A percentile compares a stretch with the other conserved stretches of the same genome.
Evolutionary conservation across 2,113 vertebrate species (phyloP).

Genomic region (Cephalopterus ornatus): DNA sequence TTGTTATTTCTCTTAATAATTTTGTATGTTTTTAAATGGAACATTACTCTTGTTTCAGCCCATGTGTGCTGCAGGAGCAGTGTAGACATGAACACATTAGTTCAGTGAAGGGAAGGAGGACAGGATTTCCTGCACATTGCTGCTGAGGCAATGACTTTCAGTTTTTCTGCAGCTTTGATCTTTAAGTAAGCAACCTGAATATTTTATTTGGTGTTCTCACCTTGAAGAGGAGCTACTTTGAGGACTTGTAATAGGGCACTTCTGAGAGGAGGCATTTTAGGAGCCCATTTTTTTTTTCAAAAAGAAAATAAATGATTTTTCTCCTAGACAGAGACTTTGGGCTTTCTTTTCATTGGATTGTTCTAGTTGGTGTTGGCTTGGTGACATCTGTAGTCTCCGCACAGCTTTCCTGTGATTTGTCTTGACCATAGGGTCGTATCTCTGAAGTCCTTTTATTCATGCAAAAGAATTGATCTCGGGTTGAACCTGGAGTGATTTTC

Average conservation of each 20-base stretch:
- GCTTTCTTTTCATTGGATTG: neutral
- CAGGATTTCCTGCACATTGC: neutral
- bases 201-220: neutral
- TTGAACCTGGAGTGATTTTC: neutral
- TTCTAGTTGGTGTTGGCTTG: neutral
- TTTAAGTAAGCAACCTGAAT: neutral
- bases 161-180: neutral
- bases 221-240: neutral
- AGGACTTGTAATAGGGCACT: neutral
- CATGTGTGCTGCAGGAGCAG: neutral
- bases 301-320: neutral
- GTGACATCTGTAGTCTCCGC: neutral
- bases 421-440: too few species aligned
- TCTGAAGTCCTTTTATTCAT: neutral
- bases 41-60: neutral
- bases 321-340: neutral
- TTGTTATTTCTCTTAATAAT: neutral
- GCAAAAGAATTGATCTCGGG: neutral
- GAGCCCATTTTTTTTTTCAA: neutral
- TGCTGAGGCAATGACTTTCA: neutral
- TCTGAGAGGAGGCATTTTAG: neutral
- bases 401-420: neutral
- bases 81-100: fast-evolving
- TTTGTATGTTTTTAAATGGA: neutral
- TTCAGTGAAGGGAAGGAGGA: neutral